Evolutionary conservation across 2,113 vertebrate species (phyloP).

Genomic region (Triplophysa dalaica): DNA sequence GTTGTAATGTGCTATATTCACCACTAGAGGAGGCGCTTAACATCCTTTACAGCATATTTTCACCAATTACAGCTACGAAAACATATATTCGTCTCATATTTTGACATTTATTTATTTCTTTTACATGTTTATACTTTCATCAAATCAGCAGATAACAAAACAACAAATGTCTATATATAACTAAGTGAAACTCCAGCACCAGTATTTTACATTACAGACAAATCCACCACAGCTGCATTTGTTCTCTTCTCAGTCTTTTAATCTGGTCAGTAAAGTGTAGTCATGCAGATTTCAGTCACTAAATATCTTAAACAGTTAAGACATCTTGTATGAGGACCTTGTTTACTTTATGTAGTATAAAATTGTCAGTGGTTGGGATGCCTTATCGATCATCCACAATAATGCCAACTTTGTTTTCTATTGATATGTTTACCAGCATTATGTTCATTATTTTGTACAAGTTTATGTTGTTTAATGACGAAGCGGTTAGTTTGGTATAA

Average conservation of each 20-base stretch:
- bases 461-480: background rate
- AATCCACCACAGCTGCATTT: slow-evolving; percentile 19
- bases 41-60: background rate
- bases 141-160: slow-evolving; percentile 27
- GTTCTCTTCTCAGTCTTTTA: background rate
- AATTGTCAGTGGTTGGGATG: background rate
- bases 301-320: slow-evolving; percentile 21
- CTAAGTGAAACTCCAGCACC: slow-evolving; percentile 13
- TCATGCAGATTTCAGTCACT: slow-evolving; percentile 3
- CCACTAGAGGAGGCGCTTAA: slow-evolving; percentile 3
- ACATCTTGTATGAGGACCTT: background rate
- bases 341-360: background rate
- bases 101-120: slow-evolving; percentile 26
- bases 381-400: background rate
- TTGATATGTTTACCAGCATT: background rate
- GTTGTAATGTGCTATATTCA: background rate
- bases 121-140: background rate
- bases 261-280: slow-evolving; percentile 19
- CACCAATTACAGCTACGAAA: no score
- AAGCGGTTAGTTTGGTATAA: background rate
- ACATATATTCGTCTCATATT: background rate
- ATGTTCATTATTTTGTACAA: background rate
- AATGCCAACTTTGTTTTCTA: background rate
- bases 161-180: slow-evolving; percentile 1
- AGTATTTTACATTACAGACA: slow-evolving; percentile 26